A percentile compares a stretch with the other conserved stretches of the same genome.
These are phyloP conservation scores for Columba livia DNA, from an alignment of 2,113 vertebrate species.

Conservation along the genomic window DNA sequence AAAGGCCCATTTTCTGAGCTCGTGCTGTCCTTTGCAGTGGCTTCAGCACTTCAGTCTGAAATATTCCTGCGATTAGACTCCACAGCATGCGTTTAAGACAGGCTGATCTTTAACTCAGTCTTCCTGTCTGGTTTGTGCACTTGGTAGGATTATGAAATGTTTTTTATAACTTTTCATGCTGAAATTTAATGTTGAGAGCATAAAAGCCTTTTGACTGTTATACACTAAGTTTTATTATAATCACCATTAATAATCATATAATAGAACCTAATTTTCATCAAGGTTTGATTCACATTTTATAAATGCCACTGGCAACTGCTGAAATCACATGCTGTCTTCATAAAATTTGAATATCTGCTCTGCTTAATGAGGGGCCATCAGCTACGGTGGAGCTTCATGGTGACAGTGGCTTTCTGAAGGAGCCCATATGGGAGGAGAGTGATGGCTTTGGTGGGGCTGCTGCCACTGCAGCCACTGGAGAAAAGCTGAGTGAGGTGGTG, in stretches of 20 bases:
- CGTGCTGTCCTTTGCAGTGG: neutral
- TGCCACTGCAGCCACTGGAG: neutral
- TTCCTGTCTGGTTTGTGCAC: constrained; percentile 2
- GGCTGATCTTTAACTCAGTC: neutral
- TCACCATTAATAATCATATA: neutral
- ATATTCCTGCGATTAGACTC: neutral
- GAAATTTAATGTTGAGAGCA: constrained; percentile 20
- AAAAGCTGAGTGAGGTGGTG: neutral
- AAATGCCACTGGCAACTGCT: neutral
- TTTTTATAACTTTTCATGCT: neutral
- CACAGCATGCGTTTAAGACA: neutral
- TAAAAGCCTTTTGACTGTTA: constrained; percentile 43
- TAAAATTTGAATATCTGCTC: neutral
- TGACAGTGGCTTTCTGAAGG: neutral
- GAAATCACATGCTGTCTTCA: neutral
- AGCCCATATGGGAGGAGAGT: rapidly evolving
- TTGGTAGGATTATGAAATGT: constrained; percentile 33
- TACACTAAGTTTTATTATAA: constrained; percentile 1
- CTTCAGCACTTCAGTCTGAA: neutral
- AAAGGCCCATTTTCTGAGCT: rapidly evolving
- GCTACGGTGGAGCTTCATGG: neutral
- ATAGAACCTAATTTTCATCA: constrained; percentile 33
- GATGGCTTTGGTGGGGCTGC: rapidly evolving
- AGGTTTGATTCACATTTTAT: constrained; percentile 2
- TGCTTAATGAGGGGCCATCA: neutral